Evolutionary conservation across 2,888 invertebrate species (phyloP).

Genomic region (Chromoteleia sp.): DNA sequence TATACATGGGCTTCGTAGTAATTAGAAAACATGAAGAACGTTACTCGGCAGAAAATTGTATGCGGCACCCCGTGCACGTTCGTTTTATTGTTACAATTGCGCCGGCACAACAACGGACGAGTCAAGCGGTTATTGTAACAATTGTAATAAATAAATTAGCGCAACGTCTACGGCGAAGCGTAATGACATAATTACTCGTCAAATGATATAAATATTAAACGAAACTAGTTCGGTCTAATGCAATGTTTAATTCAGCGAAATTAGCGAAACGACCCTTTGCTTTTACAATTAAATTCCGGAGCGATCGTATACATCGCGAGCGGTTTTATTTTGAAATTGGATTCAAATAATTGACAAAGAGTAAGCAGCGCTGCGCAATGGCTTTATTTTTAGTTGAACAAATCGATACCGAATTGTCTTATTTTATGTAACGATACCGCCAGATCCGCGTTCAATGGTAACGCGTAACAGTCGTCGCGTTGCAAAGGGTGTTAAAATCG

Average conservation of each 20-base stretch:
- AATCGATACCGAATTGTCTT: background rate
- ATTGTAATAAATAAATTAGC: constrained; percentile 52
- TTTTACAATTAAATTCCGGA: background rate
- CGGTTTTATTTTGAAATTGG: constrained; percentile 15
- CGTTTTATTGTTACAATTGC: constrained; percentile 28
- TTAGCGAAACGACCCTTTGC: constrained; percentile 5
- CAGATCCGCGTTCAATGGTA: no score
- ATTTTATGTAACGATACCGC: background rate
- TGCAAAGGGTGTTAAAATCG: constrained; percentile 40
- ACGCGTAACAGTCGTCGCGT: no score
- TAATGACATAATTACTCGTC: constrained; percentile 55
- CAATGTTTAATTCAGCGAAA: constrained; percentile 38
- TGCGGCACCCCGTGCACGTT: constrained; percentile 1
- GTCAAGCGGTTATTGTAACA: constrained; percentile 34
- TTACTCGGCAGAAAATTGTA: constrained; percentile 53
- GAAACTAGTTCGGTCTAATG: constrained; percentile 10
- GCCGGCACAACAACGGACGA: background rate
- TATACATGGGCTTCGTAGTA: constrained; percentile 61
- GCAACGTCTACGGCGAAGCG: background rate
- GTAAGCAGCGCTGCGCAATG: no score
- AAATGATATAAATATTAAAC: constrained; percentile 34
- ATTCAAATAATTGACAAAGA: constrained; percentile 1
- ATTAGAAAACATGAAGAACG: constrained; percentile 62
- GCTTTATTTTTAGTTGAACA: no score
- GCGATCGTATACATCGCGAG: no score